These are phyloP conservation scores for Hafferia zeledoni DNA, from an alignment of 2,797 vertebrate species.

Conservation along the genomic window DNA sequence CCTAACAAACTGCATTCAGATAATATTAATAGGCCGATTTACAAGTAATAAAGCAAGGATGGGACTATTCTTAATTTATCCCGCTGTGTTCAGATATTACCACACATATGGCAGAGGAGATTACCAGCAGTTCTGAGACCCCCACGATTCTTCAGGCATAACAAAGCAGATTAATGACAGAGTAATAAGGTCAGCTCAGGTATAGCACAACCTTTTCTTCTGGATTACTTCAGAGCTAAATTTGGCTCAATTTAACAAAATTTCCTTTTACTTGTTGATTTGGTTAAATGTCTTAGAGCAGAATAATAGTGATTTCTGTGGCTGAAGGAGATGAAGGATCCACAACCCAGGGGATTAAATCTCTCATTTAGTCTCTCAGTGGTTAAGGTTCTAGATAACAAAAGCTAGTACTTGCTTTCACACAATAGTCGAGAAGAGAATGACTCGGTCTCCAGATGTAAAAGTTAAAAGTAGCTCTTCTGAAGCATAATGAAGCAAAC, in stretches of 20 bases:
- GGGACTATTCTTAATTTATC: background rate
- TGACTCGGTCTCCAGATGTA: background rate
- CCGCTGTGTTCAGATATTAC: background rate
- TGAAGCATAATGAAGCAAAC: background rate
- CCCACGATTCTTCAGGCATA: background rate
- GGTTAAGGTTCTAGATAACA: background rate
- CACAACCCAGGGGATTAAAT: background rate
- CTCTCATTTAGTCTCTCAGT: background rate
- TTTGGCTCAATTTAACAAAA: background rate
- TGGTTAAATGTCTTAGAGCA: background rate
- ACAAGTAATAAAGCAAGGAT: conserved; percentile 47
- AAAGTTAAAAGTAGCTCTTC: background rate
- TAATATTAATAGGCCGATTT: conserved; percentile 43
- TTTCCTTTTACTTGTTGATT: background rate
- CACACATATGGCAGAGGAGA: conserved; percentile 30
- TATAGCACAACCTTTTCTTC: background rate
- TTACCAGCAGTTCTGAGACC: conserved; percentile 23
- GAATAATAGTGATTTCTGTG: background rate
- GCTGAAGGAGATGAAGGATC: background rate
- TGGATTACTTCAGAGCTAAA: background rate
- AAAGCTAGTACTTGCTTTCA: background rate
- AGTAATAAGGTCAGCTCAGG: conserved; percentile 50
- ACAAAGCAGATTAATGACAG: conserved; percentile 45
- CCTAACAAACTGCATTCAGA: conserved; percentile 23
- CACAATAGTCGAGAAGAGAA: background rate